Evolutionary conservation across 2,113 vertebrate species (phyloP).

Genomic region (Colossoma macropomum): DNA sequence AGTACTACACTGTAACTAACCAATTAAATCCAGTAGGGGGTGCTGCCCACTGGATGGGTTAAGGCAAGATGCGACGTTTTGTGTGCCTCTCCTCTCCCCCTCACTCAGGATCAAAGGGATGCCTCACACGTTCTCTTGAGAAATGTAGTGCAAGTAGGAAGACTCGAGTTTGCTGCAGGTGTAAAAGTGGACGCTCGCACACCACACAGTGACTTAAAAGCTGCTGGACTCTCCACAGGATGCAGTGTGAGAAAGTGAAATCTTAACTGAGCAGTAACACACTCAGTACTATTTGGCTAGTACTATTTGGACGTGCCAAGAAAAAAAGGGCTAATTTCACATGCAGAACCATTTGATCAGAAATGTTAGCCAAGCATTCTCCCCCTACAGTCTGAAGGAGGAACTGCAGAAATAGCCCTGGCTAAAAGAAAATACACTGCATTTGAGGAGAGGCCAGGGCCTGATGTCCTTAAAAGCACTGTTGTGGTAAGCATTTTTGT

Average conservation of each 20-base stretch:
- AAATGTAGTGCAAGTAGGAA: slow-evolving; percentile 68
- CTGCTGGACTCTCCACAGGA: slow-evolving; percentile 25
- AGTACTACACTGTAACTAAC: slow-evolving; percentile 30
- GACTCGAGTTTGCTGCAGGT: slow-evolving; percentile 62
- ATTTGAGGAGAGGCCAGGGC: slow-evolving; percentile 24
- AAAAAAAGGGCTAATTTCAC: background rate
- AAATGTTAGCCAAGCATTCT: background rate
- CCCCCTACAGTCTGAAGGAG: background rate
- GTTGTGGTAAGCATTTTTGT: background rate
- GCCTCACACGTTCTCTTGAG: slow-evolving; percentile 1
- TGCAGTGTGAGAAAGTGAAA: background rate
- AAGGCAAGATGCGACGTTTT: slow-evolving; percentile 55
- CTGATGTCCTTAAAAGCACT: slow-evolving; percentile 18
- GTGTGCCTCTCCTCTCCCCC: slow-evolving; percentile 40
- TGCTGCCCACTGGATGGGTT: slow-evolving; percentile 46
- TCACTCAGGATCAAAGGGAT: slow-evolving; percentile 14
- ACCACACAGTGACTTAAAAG: slow-evolving; percentile 18
- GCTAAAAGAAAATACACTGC: slow-evolving; percentile 10
- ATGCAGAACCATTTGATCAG: slow-evolving; percentile 22
- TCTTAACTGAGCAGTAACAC: background rate
- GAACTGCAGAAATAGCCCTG: background rate
- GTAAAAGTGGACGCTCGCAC: slow-evolving; percentile 36
- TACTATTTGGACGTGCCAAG: background rate
- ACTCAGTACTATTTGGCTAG: background rate
- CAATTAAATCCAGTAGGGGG: slow-evolving; percentile 36